Conservation (phyloP, 2,113 vertebrate genomes). For the Microcebus lehilahytsara region DNA sequence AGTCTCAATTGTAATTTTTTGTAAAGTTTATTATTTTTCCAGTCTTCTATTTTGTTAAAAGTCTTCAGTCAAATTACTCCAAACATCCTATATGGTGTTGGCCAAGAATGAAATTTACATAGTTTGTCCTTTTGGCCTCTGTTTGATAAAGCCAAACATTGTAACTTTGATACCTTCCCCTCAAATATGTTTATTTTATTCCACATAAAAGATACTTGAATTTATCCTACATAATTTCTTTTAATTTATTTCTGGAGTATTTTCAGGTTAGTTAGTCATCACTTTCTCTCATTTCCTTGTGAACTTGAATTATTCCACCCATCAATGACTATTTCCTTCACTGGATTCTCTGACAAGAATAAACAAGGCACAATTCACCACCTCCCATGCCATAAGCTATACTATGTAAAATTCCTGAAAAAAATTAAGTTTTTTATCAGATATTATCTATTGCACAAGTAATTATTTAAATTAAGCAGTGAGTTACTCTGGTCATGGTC, state of each 20-base stretch:
- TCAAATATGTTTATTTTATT: constrained; percentile 24
- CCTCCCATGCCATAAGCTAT: neutral
- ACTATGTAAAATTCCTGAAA: neutral
- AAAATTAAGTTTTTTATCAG: neutral
- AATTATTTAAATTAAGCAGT: neutral
- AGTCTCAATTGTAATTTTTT: neutral
- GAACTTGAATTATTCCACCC: neutral
- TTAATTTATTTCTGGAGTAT: neutral
- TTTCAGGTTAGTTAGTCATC: neutral
- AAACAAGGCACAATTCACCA: neutral
- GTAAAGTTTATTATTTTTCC: neutral
- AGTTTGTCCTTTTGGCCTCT: neutral
- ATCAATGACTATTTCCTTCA: neutral
- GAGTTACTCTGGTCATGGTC: neutral
- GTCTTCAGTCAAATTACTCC: neutral
- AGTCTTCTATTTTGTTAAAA: neutral
- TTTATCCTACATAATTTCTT: neutral
- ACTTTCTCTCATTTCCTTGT: neutral
- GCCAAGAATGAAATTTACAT: neutral
- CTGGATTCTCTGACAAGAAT: neutral
- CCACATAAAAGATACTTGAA: neutral
- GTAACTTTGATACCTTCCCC: neutral
- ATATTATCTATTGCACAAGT: neutral
- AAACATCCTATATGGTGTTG: neutral
- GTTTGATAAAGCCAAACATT: neutral